These are phyloP conservation scores for Urocynchramus pylzowi DNA, from an alignment of 2,113 vertebrate species.

Conservation along the genomic window DNA sequence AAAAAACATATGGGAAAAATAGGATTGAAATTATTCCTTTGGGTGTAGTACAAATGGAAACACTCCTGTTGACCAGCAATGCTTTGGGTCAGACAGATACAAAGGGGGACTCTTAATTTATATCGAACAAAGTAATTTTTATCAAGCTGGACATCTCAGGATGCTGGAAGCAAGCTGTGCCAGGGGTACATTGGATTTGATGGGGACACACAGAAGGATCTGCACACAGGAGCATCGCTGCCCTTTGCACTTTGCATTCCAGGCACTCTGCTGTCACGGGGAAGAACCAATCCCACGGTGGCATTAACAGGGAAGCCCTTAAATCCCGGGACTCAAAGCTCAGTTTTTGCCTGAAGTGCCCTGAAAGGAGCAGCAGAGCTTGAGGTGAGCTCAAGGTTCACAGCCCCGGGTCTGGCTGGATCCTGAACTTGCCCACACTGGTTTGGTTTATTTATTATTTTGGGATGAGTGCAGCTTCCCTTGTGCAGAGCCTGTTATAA, in stretches of 20 bases:
- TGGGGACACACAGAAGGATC: background rate
- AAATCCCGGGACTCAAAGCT: background rate
- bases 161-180: background rate
- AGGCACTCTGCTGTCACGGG: background rate
- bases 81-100: background rate
- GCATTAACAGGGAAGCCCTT: rapidly evolving
- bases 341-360: rapidly evolving
- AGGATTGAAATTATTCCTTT: rapidly evolving
- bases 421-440: slow-evolving; percentile 4
- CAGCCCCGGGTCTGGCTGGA: background rate
- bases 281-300: rapidly evolving
- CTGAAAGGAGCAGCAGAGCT: background rate
- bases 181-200: rapidly evolving
- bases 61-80: background rate
- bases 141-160: background rate
- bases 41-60: background rate
- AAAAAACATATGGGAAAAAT: rapidly evolving
- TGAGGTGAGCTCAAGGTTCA: background rate
- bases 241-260: background rate
- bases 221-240: rapidly evolving
- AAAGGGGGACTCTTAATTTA: background rate
- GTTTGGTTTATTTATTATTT: slow-evolving; percentile 38
- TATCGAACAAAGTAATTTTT: background rate
- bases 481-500: background rate
- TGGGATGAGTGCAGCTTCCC: background rate